A percentile compares a stretch with the other conserved stretches of the same genome.
Evolutionary conservation across 2,113 vertebrate genomes (phyloP).

Genomic region (Chloebia gouldiae): DNA sequence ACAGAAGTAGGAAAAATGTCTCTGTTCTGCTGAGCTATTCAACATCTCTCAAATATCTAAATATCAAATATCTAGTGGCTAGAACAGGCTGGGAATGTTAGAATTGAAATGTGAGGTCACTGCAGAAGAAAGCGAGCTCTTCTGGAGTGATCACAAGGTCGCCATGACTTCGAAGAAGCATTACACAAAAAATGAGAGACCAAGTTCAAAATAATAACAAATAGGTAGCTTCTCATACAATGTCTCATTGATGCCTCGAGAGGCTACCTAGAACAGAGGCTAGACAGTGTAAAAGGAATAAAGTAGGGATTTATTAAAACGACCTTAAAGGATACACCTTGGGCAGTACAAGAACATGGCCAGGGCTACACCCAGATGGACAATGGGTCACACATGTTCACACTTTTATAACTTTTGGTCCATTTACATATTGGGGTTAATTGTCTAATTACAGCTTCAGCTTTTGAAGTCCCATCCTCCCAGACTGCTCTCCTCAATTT

Average conservation of each 20-base stretch:
- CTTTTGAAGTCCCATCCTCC: not conserved
- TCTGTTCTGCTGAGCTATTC: not conserved
- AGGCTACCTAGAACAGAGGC: not conserved
- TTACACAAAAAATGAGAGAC: not conserved
- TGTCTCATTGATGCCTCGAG: not conserved
- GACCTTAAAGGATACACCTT: not conserved
- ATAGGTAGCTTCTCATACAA: not conserved
- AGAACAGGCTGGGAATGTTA: not conserved
- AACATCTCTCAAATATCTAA: not conserved
- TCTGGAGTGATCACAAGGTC: not conserved
- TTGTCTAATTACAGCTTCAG: not conserved
- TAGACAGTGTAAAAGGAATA: not conserved
- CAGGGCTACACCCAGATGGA: not conserved
- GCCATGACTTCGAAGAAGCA: not conserved
- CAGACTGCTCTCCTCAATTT: not conserved
- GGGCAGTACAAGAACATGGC: not conserved
- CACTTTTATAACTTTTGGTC: not conserved
- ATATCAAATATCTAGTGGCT: not conserved
- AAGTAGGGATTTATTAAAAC: not conserved
- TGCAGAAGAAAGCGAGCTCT: not conserved
- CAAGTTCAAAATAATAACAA: not conserved
- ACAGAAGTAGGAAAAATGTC: not conserved
- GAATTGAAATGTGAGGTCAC: accelerated
- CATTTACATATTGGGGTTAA: not conserved
- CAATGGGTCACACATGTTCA: not conserved